Evolutionary conservation across 1,140 invertebrate genomes (phyloP).

Genomic region (Sitobion miscanthi): DNA sequence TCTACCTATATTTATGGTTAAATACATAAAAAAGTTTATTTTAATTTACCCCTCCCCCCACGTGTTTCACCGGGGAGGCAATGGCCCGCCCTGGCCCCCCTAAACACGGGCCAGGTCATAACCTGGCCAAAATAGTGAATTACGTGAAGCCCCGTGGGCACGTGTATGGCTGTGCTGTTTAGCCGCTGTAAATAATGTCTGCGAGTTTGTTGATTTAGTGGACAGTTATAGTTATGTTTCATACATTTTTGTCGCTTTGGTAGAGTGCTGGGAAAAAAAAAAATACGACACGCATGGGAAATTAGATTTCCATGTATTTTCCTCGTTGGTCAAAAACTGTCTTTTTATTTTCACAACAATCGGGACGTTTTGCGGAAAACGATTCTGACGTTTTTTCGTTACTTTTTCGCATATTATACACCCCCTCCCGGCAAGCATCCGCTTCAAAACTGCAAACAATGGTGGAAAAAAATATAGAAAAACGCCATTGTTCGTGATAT

Average conservation of each 20-base stretch:
- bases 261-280: background rate
- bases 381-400: background rate
- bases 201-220: background rate
- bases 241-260: background rate
- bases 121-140: background rate
- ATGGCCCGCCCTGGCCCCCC: no score
- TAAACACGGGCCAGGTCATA: no score
- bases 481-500: background rate
- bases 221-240: background rate
- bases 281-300: constrained; percentile 52
- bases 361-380: background rate
- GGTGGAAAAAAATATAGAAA: background rate
- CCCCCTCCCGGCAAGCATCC: background rate
- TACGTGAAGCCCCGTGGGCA: no score
- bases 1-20: no score
- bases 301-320: constrained; percentile 45
- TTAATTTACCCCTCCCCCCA: no score
- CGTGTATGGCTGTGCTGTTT: background rate
- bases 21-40: no score
- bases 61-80: no score
- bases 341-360: constrained; percentile 36
- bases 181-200: background rate
- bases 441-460: background rate
- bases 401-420: background rate
- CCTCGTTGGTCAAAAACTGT: constrained; percentile 43